Base-by-base conservation (phyloP, 37 sponge, comb jelly and placozoan genomes). In the Aplysina aerophoba region DNA sequence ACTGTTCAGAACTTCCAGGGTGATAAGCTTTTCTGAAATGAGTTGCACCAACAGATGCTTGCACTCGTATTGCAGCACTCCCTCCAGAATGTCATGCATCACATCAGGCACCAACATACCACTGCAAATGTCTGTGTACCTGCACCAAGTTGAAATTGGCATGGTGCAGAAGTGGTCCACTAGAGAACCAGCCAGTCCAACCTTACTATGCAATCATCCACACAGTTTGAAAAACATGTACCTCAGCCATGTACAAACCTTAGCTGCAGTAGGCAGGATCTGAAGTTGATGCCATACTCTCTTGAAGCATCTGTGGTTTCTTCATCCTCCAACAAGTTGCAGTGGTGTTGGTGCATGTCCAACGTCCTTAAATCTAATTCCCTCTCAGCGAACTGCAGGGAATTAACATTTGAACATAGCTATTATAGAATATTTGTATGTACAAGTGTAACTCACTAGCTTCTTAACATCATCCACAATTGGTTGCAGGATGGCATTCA, bases 401-500 rank as follows among this genome's bases (percentile, higher is more conserved):
- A 20, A 65, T 65, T 65, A 30, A 65, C 22, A 16, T 57, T 15
- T 57, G 59, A 30, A 65, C 19, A 65, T 20, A 20, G 66, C 66
- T 30, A 11, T 65, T 65, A 20, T 65, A 17, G 66, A n/a, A n/a
- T n/a, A n/a, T n/a, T n/a, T n/a, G n/a, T n/a, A n/a, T n/a, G n/a
- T n/a, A n/a, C n/a, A n/a, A n/a, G n/a, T n/a, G n/a, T n/a, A n/a
- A n/a, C n/a, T 21, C 41, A 85, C 85, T 28, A 89, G 72, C 22
- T 55, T 21, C 50, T 81, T 74, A 17, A 89, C 28, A 50, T 33
- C 85, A 25, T 84, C 84, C 39, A 89, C 39, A 38, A 89, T 40
- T 4, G 85, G 71, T 24, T 81, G 33, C 24, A 85, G 36, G 24
- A 89, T 60, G 14, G 34, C 74, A 59, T 89, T 65, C 15, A 71